These are phyloP conservation scores for Diachasmimorpha longicaudata DNA, from an alignment of 1,140 invertebrate species.

Conservation along the genomic window DNA sequence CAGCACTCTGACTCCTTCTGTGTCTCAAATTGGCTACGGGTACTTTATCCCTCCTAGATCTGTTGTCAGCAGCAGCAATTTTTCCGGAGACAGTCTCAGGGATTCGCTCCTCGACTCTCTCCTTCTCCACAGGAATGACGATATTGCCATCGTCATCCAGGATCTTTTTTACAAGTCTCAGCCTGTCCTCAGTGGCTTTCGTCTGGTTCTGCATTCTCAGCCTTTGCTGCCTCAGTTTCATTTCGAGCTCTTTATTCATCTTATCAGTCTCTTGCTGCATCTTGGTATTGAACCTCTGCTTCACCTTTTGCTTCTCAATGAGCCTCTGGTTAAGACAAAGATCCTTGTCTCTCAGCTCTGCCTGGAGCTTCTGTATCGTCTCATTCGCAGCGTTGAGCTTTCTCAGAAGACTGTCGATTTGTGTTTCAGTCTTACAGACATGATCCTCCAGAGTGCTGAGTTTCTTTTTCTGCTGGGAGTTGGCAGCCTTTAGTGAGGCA, in stretches of 20 bases:
- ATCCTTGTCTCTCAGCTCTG: conserved; percentile 71
- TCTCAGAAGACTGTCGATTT: conserved; percentile 53
- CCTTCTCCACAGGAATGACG: conserved; percentile 37
- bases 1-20: conserved; percentile 78
- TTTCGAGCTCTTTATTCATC: conserved; percentile 69
- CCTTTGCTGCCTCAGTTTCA: conserved; percentile 71
- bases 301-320: conserved; percentile 77
- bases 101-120: conserved; percentile 26
- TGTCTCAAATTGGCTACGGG: conserved; percentile 77
- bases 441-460: conserved; percentile 61
- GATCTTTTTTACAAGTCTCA: conserved; percentile 63
- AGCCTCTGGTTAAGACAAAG: conserved; percentile 73
- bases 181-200: conserved; percentile 63
- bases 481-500: conserved; percentile 66
- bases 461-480: conserved; percentile 68
- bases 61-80: background rate
- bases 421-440: conserved; percentile 53
- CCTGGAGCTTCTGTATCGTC: conserved; percentile 55
- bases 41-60: conserved; percentile 40
- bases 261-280: conserved; percentile 75
- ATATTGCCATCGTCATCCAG: conserved; percentile 50
- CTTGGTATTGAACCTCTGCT: conserved; percentile 74
- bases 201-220: conserved; percentile 68
- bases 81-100: background rate
- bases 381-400: conserved; percentile 62